phyloP scores from a whole-genome alignment of 2,797 vertebrate species.

The Sparus aurata region DNA sequence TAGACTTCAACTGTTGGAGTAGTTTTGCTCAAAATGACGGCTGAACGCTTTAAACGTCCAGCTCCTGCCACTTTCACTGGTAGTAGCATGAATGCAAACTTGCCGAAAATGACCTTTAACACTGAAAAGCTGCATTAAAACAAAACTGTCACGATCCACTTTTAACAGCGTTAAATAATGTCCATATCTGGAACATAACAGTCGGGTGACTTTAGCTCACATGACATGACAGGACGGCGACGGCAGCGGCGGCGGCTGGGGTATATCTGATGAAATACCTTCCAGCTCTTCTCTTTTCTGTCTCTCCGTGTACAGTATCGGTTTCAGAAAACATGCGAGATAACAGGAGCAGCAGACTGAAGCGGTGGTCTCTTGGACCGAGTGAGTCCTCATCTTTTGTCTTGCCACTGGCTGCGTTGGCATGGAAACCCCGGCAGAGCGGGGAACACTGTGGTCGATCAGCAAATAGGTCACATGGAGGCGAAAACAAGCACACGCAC shows the following conservation, averaged over 20 bases:
- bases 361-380: conserved; percentile 64
- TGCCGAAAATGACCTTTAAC: background rate
- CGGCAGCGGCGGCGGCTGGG: background rate
- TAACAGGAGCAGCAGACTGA: conserved; percentile 44
- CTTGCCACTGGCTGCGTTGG: conserved; percentile 83
- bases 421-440: conserved; percentile 85
- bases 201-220: background rate
- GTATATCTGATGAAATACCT: background rate
- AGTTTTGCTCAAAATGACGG: background rate
- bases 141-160: background rate
- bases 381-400: conserved; percentile 83
- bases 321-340: conserved; percentile 26
- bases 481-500: conserved; percentile 66
- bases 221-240: background rate
- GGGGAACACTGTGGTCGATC: conserved; percentile 85
- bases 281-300: background rate
- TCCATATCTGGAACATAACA: background rate
- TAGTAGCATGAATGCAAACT: background rate
- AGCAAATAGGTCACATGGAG: conserved; percentile 87
- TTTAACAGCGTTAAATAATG: background rate
- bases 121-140: background rate
- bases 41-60: background rate
- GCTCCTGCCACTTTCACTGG: background rate
- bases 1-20: background rate
- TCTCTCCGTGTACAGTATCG: conserved; percentile 9